Evolutionary conservation across 2,888 invertebrate species (phyloP), one percentile per base, ranked within the genome.

Genomic region (Volucella inflata): DNA sequence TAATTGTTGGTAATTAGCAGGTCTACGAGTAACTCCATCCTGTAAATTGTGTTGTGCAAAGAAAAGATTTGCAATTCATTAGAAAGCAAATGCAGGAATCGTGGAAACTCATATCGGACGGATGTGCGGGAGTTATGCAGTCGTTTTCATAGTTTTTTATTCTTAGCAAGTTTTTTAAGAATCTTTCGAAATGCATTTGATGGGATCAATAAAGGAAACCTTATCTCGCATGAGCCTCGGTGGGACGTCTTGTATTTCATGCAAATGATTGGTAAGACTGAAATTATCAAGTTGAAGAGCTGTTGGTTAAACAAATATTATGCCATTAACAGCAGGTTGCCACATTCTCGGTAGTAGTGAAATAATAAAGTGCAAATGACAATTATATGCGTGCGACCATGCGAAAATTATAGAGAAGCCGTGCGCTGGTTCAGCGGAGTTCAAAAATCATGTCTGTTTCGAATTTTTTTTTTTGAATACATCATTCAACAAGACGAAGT

Each of bases 11-110:
- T 84, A 84, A 84, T 84, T 84, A 84, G 80, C 84, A 84, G 80
- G 57, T 84, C 80, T 84, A n/a, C n/a, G n/a, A n/a, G n/a, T n/a
- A 84, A 84, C 80, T 84, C 42, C 75, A 71, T 70, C 67, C 65
- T 60, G 84, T 55, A 80, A 76, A 76, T 71, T 80, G 84, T 84
- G 80, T 84, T 84, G 84, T 84, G 75, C 80, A 84, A 84, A 84
- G 84, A 84, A 84, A 84, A 80, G 84, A 84, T 84, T 80, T 84
- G 59, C 84, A 84, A 84, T 84, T 84, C 84, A 84, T 80, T 84
- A 84, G 84, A 80, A 84, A 84, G 75, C 84, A 55, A 60, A 72
- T 60, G 59, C 50, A 30, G 21, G 44, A 48, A 57, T 70, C 64
- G 46, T 64, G 78, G 10, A 17, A 46, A 30, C 30, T 30, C 0